Conservation (phyloP, 1,140 invertebrate genomes). For the Belonocnema kinseyi region DNA sequence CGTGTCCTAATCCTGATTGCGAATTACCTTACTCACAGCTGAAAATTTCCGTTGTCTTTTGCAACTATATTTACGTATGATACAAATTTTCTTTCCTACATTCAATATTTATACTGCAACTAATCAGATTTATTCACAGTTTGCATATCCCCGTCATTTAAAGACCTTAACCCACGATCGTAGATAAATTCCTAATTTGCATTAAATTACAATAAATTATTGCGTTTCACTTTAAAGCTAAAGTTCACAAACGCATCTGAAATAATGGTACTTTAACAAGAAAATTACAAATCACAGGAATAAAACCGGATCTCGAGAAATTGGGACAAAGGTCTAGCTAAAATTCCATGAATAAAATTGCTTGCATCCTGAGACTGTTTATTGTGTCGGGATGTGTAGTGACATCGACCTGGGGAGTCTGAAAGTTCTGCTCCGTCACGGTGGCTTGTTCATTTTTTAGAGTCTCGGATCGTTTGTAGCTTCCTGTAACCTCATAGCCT, state of each 20-base stretch:
- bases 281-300: background rate
- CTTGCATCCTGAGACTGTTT: constrained; percentile 21
- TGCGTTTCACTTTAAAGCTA: too few relatives aligned
- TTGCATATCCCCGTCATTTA: too few relatives aligned
- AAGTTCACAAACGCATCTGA: too few relatives aligned
- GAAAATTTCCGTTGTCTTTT: constrained; percentile 47
- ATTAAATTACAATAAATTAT: too few relatives aligned
- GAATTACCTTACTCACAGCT: constrained; percentile 48
- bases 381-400: constrained; percentile 22
- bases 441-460: background rate
- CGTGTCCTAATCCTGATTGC: constrained; percentile 32
- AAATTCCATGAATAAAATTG: constrained; percentile 15
- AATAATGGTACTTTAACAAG: too few relatives aligned
- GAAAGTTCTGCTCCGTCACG: background rate
- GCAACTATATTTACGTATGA: constrained; percentile 43
- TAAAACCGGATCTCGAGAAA: background rate
- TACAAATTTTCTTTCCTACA: constrained; percentile 3
- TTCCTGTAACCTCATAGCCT: background rate
- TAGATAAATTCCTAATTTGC: too few relatives aligned
- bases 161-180: too few relatives aligned
- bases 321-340: background rate
- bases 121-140: background rate
- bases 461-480: background rate
- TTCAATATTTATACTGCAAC: background rate
- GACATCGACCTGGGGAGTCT: background rate